These are phyloP conservation scores for Loxodonta africana DNA, from an alignment of 2,113 vertebrate genomes.

Conservation along the genomic window DNA sequence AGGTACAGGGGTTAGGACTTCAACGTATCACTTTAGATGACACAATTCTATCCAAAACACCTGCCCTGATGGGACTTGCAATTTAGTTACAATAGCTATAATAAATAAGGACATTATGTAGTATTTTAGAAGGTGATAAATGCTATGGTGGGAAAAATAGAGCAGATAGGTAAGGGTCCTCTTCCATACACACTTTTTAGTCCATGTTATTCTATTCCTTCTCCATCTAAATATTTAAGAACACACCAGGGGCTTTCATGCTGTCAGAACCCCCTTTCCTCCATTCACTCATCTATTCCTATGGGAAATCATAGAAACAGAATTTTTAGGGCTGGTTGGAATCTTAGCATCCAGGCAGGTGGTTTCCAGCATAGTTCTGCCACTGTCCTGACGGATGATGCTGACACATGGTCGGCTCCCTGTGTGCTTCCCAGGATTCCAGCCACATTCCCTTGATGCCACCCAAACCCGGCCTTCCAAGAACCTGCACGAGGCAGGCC, in stretches of 20 bases:
- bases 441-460: not conserved
- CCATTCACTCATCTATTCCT: not conserved
- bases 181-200: not conserved
- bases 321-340: not conserved
- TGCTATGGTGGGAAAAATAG: not conserved
- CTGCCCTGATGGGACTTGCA: not conserved
- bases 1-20: not conserved
- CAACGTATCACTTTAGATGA: not conserved
- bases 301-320: not conserved
- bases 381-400: not conserved
- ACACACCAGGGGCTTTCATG: not conserved
- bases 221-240: not conserved
- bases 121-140: not conserved
- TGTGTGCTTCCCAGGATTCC: not conserved
- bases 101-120: not conserved
- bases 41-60: not conserved
- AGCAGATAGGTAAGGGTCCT: not conserved
- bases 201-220: not conserved
- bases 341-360: not conserved
- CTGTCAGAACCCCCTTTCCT: not conserved
- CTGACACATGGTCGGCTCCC: rapidly evolving
- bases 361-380: not conserved
- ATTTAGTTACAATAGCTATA: not conserved
- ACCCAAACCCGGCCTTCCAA: not conserved
- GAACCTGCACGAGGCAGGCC: not conserved